A percentile compares a stretch with the other conserved stretches of the same genome.
Evolutionary conservation across 2,113 vertebrate genomes (phyloP).

Genomic region (Porphyrio hochstetteri): DNA sequence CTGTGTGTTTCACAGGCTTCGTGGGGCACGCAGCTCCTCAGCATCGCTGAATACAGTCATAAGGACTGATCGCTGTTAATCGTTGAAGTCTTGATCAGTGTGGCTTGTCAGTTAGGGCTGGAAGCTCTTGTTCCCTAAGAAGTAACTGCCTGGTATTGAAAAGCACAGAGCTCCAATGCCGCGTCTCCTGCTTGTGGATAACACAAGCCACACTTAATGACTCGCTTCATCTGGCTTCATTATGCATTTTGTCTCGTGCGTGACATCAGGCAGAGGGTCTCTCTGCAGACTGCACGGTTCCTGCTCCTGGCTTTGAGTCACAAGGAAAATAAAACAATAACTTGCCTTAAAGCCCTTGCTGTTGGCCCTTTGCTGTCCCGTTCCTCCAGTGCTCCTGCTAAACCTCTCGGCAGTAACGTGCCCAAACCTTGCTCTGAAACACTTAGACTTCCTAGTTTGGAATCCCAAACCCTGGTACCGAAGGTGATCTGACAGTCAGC

Average conservation of each 20-base stretch:
- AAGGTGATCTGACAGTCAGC: neutral
- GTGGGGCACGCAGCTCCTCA: fast-evolving
- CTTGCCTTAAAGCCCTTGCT: neutral
- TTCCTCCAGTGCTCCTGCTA: neutral
- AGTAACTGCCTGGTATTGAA: neutral
- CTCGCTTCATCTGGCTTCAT: neutral
- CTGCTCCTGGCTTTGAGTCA: neutral
- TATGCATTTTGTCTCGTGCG: neutral
- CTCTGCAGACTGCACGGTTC: neutral
- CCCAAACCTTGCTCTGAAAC: neutral
- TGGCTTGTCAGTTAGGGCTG: neutral
- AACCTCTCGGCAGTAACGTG: fast-evolving
- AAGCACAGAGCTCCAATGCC: neutral
- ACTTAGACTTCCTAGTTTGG: fast-evolving
- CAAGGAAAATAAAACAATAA: neutral
- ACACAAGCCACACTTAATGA: no score
- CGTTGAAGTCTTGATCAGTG: neutral
- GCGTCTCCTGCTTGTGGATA: neutral
- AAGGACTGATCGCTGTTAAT: neutral
- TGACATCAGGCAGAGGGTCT: neutral
- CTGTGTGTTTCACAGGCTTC: fast-evolving
- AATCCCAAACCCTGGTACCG: neutral
- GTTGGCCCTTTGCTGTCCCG: fast-evolving
- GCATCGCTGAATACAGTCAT: neutral
- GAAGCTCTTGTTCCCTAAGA: neutral